Evolutionary conservation across 2,113 vertebrate genomes (phyloP).

Genomic region (Anhinga anhinga): DNA sequence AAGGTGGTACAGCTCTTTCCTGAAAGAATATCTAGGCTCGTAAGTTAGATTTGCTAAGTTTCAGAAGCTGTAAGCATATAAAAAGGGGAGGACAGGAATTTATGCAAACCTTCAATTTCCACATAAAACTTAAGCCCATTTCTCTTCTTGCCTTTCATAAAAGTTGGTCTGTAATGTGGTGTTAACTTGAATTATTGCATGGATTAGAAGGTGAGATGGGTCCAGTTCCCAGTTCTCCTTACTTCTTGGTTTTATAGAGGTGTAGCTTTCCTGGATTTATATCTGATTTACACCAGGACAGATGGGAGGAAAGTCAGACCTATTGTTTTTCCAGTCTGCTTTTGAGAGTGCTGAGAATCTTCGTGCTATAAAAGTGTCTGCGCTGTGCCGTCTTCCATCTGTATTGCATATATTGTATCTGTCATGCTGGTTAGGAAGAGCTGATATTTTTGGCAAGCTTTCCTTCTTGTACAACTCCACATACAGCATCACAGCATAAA

Average conservation of each 20-base stretch:
- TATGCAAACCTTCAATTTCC: not conserved
- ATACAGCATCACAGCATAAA: slow-evolving; percentile 17
- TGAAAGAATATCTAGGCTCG: not conserved
- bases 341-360: slow-evolving; percentile 51
- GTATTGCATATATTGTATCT: slow-evolving; percentile 46
- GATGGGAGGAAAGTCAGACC: not conserved
- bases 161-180: not conserved
- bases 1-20: not conserved
- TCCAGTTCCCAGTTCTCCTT: not conserved
- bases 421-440: slow-evolving; percentile 35
- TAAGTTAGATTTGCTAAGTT: not conserved
- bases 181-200: slow-evolving; percentile 30
- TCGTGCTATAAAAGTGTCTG: slow-evolving; percentile 42
- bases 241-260: slow-evolving; percentile 15
- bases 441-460: slow-evolving; percentile 56
- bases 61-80: not conserved
- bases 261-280: not conserved
- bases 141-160: not conserved
- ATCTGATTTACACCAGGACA: slow-evolving; percentile 32
- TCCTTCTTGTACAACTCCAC: not conserved
- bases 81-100: not conserved
- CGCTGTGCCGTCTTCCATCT: slow-evolving; percentile 12
- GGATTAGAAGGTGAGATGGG: slow-evolving; percentile 3
- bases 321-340: slow-evolving; percentile 16
- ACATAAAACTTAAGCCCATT: not conserved